Base-by-base conservation (phyloP, 1,140 invertebrate species). In the Caerostris darwini region DNA sequence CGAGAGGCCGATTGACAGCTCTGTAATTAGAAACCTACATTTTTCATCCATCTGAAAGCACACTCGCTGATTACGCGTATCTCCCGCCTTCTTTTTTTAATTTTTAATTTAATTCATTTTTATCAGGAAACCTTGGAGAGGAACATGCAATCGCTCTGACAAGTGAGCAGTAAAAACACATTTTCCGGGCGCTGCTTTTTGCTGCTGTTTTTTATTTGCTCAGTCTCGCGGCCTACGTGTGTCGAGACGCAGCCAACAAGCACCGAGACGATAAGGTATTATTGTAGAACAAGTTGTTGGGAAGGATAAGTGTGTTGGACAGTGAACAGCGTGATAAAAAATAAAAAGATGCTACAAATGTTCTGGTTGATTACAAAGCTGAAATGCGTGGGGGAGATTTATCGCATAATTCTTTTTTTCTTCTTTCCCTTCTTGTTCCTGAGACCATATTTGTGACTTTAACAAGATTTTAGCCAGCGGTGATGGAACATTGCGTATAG, bases 21-120 rank as follows among this genome's bases (percentile, higher is more conserved):
- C 3, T 8, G 71, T 53, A 53, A 77, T 77, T 53, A 77, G 71
- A 77, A 53, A 77, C 71, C 50, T 50, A 77, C 71, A 50, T 53
- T 77, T 77, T 77, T 77, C 71, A 77, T 77, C 71, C 5, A 34
- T 50, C 34, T 10, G 53, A 8, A 71, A 34, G 8, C 7, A 34
- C 34, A 34, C 19, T 17, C 69, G 50, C 61, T 34, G 34, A 71
- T 17, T 34, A 50, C 71, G 19, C 71, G 34, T 50, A 50, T 53
- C 71, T 12, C 0, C 53, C 8, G 50, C 61, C 14, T 12, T 77
- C 8, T 77, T 50, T 77, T 7, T 71, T 10, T 10, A 50, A 50
- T 77, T 77, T 77, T 77, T 77, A 77, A 77, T 77, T 77, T 34
- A 77, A 77, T 77, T 77, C 71, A 12, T 77, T 77, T 67, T 77